These are phyloP conservation scores for Dolichomitus sp. DNA, from an alignment of 2,888 invertebrate genomes.

Conservation along the genomic window DNA sequence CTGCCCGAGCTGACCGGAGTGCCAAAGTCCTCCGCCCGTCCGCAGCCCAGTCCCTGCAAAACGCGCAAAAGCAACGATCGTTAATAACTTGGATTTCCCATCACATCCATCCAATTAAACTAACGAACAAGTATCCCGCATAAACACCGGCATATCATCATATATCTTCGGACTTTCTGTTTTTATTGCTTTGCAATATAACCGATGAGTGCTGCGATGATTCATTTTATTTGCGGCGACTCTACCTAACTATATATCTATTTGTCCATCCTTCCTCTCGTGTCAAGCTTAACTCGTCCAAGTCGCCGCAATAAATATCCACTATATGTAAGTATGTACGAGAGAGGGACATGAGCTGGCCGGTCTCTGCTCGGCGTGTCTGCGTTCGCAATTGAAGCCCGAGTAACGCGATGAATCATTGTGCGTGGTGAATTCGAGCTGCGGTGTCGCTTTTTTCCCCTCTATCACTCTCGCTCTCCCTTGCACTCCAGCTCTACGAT, in stretches of 20 bases:
- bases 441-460: constrained; percentile 50
- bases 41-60: constrained; percentile 80
- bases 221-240: constrained; percentile 48
- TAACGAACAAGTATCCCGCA: constrained; percentile 27
- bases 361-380: constrained; percentile 62
- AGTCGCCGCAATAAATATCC: constrained; percentile 60
- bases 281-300: constrained; percentile 33
- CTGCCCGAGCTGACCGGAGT: constrained; percentile 82
- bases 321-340: constrained; percentile 20
- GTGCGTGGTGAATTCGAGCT: constrained; percentile 72
- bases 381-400: constrained; percentile 75
- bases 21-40: constrained; percentile 80
- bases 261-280: constrained; percentile 44
- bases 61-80: constrained; percentile 10
- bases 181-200: constrained; percentile 34
- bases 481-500: constrained; percentile 14
- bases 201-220: constrained; percentile 40
- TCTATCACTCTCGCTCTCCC: constrained; percentile 1
- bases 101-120: constrained; percentile 24
- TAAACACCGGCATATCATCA: constrained; percentile 14
- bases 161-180: constrained; percentile 9
- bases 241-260: constrained; percentile 34
- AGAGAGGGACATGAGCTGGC: constrained; percentile 7
- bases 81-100: constrained; percentile 29
- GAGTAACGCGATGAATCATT: constrained; percentile 75